phyloP scores from a whole-genome alignment of 2,113 vertebrate species.

The Tonatia bakeri region DNA sequence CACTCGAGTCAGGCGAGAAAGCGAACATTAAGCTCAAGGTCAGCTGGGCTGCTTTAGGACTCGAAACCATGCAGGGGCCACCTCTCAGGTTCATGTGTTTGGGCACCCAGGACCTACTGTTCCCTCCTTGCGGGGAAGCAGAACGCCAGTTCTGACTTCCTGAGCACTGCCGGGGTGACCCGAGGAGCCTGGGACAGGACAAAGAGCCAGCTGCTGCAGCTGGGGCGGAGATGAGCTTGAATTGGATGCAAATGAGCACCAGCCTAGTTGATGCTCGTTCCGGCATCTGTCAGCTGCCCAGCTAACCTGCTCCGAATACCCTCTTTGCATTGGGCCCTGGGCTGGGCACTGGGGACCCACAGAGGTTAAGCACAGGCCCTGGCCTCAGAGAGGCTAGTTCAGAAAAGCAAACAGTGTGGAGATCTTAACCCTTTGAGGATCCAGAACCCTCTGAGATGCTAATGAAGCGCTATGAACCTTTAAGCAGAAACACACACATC shows the following conservation, averaged over 20 bases:
- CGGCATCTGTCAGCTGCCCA: neutral
- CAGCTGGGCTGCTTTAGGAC: neutral
- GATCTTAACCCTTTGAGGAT: neutral
- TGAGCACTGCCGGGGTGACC: neutral
- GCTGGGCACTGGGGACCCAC: neutral
- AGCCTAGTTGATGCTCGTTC: accelerated
- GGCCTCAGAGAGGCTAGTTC: neutral
- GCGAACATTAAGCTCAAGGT: neutral
- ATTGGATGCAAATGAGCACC: neutral
- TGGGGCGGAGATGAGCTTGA: neutral
- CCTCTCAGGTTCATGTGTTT: neutral
- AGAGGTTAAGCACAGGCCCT: neutral
- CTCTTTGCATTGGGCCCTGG: neutral
- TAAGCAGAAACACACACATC: neutral
- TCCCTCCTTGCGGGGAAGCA: neutral
- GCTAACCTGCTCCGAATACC: neutral
- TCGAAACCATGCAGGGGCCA: neutral
- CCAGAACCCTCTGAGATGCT: neutral
- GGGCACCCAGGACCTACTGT: neutral
- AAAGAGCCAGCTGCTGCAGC: neutral
- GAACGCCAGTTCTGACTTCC: neutral
- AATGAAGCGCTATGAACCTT: neutral
- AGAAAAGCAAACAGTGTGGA: neutral
- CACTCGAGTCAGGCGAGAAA: neutral
- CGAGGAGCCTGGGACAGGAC: neutral